Base-by-base conservation (phyloP, 2,888 invertebrate genomes). In the Cheilosia vernalis region DNA sequence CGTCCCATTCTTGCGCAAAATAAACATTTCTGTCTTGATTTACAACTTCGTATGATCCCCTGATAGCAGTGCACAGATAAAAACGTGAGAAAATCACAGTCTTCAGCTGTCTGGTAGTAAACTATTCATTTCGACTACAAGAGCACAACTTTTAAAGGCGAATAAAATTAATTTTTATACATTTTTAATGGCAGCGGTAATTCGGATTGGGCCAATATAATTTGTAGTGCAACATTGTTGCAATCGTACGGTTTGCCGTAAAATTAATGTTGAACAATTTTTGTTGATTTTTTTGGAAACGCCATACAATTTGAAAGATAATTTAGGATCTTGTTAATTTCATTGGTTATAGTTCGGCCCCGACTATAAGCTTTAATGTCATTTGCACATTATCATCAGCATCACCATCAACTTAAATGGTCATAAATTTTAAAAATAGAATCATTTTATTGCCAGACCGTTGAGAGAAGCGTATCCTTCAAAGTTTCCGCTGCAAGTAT, bases 341-440 rank as follows among this genome's bases (percentile, higher is more conserved):
- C 58, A 64, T 58, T 64, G 70, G 80, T 76, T 84, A 66, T 84
- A 66, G 66, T 66, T 67, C 56, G 63, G 79, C 67, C 66, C 53
- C 53, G 69, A 47, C 58, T 40, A 80, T 70, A 70, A 70, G 84
- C 60, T 70, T 84, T 84, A 70, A 80, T 84, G 74, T 17, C 84
- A 76, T 74, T 84, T 84, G 80, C 74, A 80, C 74, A 84, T 83
- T 73, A 73, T 78, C 83, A 55, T 73, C 67, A 73, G 49, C 74
- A 79, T 73, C 67, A 73, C 55, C 74, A 79, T 84, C 80, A 80
- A 84, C 64, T 84, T 74, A 84, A 84, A 80, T 30, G 70, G 60
- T 84, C 84, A 66, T 84, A 74, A 84, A 84, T 80, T 76, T 58
- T 74, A 80, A 70, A 84, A 84, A 84, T 84, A 84, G 84, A 84